Evolutionary conservation across 2,113 vertebrate genomes (phyloP).

Genomic region (Xyliphius kryptos): DNA sequence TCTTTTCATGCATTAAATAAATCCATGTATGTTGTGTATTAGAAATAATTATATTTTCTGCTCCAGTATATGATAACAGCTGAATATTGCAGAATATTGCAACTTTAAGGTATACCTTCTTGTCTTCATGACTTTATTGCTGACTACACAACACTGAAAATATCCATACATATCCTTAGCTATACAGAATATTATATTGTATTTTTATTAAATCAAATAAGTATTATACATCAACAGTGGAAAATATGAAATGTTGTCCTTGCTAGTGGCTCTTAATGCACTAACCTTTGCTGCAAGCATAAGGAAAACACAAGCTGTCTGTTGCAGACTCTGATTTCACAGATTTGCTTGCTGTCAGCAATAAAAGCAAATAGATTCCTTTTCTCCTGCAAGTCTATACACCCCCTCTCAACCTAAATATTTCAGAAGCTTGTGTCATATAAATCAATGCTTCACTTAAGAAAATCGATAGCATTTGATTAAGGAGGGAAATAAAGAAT

Average conservation of each 20-base stretch:
- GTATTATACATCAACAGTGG: conserved; percentile 1
- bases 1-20: too few relatives aligned
- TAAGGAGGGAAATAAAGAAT: conserved; percentile 33
- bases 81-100: too few relatives aligned
- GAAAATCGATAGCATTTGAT: conserved; percentile 46
- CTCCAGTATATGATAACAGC: too few relatives aligned
- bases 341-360: conserved; percentile 40
- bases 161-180: too few relatives aligned
- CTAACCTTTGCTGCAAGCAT: conserved; percentile 13
- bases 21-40: too few relatives aligned
- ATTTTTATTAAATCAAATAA: not conserved
- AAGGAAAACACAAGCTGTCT: conserved; percentile 29
- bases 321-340: conserved; percentile 37
- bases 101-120: too few relatives aligned
- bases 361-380: conserved; percentile 18
- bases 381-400: conserved; percentile 12
- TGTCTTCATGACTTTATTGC: too few relatives aligned
- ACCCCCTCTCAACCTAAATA: conserved; percentile 26
- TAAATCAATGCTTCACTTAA: conserved; percentile 48
- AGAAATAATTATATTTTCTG: too few relatives aligned
- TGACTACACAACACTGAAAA: too few relatives aligned
- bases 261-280: conserved; percentile 32
- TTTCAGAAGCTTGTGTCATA: conserved; percentile 37
- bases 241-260: conserved; percentile 20
- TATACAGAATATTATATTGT: too few relatives aligned